Conservation (phyloP, 2,113 vertebrate species). For the Lophochroa leadbeateri region DNA sequence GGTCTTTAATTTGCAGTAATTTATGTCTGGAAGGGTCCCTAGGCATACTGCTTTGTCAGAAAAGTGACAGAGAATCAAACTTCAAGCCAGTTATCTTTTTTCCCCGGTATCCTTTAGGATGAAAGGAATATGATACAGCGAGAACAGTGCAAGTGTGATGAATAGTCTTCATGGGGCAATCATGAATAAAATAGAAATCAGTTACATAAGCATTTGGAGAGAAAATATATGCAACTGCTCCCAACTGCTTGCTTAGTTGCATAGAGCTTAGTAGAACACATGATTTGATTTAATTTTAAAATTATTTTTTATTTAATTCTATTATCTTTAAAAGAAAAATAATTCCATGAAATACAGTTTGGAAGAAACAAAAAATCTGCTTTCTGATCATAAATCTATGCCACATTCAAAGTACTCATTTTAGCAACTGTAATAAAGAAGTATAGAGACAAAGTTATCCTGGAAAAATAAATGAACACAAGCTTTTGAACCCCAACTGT, state of each 20-base stretch:
- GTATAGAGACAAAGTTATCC: background rate
- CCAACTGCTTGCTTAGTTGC: background rate
- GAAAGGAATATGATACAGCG: background rate
- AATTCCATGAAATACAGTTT: background rate
- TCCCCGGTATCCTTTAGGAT: background rate
- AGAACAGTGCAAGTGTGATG: background rate
- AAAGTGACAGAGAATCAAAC: conserved; percentile 18
- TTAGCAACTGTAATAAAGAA: background rate
- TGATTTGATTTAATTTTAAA: background rate
- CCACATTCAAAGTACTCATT: background rate
- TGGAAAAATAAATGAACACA: background rate
- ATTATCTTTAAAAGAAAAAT: background rate
- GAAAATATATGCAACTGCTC: background rate
- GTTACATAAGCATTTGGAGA: background rate
- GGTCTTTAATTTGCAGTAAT: conserved; percentile 19
- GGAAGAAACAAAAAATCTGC: background rate
- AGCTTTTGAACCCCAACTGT: background rate
- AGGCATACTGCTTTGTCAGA: background rate
- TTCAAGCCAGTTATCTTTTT: background rate
- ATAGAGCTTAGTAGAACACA: background rate
- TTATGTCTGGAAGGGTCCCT: background rate
- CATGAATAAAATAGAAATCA: background rate
- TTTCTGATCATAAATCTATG: background rate
- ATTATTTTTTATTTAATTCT: background rate
- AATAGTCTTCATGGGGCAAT: background rate